Evolutionary conservation across 2,888 invertebrate genomes (phyloP).

Genomic region (Cybosia mesomella): DNA sequence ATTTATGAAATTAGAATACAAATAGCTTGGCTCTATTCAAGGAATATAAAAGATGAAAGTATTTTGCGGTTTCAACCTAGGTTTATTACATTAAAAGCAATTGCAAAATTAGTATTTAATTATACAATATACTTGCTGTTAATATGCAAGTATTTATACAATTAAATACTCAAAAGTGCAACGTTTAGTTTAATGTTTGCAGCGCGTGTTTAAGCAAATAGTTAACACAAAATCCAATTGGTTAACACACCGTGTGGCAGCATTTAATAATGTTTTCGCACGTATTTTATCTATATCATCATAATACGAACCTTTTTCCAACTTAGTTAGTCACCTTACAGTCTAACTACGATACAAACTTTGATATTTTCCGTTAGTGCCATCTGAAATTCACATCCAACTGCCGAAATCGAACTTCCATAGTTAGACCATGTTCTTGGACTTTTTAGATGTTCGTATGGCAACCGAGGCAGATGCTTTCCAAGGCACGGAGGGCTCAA

Average conservation of each 20-base stretch:
- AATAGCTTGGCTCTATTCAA: not conserved
- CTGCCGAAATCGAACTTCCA: not conserved
- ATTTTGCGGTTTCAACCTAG: not conserved
- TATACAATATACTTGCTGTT: conserved; percentile 4
- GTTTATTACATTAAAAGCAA: conserved; percentile 1
- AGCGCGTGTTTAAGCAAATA: not conserved
- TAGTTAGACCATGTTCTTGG: too few relatives aligned
- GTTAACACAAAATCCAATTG: not conserved
- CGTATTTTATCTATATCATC: not conserved
- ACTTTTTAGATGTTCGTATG: too few relatives aligned
- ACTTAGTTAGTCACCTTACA: not conserved
- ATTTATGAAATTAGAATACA: conserved; percentile 12
- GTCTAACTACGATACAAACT: not conserved
- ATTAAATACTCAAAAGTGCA: not conserved
- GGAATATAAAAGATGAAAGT: not conserved
- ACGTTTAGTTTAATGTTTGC: not conserved
- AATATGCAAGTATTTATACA: conserved; percentile 2
- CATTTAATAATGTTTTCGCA: not conserved
- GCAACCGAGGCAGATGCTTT: too few relatives aligned
- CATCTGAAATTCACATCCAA: not conserved
- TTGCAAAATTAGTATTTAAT: conserved; percentile 1
- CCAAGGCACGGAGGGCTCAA: too few relatives aligned
- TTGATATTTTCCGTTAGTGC: not conserved
- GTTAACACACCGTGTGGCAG: not conserved
- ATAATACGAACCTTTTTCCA: not conserved